Conservation (phyloP, 1,140 invertebrate species). For the Eriosoma lanigerum region DNA sequence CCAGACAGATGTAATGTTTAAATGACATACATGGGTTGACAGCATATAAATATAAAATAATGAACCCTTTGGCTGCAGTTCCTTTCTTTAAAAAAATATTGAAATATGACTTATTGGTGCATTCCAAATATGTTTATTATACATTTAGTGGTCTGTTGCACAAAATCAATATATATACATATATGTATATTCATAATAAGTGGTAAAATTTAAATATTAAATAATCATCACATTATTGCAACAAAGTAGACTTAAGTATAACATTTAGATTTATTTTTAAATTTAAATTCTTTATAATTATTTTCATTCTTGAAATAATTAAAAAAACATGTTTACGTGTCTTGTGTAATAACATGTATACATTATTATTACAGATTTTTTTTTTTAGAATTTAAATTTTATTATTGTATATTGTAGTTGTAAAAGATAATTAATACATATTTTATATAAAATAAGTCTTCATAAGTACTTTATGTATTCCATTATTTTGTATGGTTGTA, state of each 20-base stretch:
- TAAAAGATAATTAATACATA: not conserved
- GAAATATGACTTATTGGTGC: not conserved
- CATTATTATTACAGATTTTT: not conserved
- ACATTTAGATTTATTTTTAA: not conserved
- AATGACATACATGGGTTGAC: slow-evolving; percentile 15
- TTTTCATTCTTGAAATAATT: not conserved
- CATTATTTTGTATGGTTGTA: not conserved
- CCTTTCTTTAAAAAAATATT: slow-evolving; percentile 17
- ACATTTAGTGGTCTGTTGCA: not conserved
- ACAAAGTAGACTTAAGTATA: not conserved
- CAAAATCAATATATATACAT: not conserved
- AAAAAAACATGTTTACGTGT: not conserved
- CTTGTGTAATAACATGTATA: not conserved
- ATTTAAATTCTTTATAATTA: not conserved
- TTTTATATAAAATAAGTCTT: not conserved
- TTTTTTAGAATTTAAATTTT: not conserved
- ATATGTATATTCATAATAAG: no score
- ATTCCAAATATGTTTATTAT: slow-evolving; percentile 33
- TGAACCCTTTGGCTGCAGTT: not conserved
- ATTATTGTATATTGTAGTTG: not conserved
- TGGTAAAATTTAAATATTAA: not conserved
- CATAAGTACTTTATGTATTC: slow-evolving; percentile 5
- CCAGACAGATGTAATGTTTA: slow-evolving; percentile 42
- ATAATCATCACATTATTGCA: not conserved
- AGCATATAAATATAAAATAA: not conserved